Base-by-base conservation (phyloP, 2,113 vertebrate species). In the Penelope pileata region DNA sequence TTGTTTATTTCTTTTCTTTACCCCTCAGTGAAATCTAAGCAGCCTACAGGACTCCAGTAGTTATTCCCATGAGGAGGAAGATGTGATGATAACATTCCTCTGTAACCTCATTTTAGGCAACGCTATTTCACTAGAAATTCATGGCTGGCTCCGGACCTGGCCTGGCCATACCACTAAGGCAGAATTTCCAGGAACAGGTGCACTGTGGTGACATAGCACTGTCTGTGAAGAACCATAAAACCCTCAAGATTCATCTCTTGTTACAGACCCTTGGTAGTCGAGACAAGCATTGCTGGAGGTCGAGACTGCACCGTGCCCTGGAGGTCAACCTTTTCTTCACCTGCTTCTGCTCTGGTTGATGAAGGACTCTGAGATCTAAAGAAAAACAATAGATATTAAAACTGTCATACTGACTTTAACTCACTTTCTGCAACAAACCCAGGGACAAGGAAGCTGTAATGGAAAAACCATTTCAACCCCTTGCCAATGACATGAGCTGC, bases 241-340 rank as follows among this genome's bases (percentile, higher is more conserved):
- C 42, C 42, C 19, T 63, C 45, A 26, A 32, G 60, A 68, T 81
- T 50, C 22, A n/a, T 47, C 60, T 45, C 51, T 21, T 32, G 47
- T 29, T 47, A 51, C 86, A 79, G 75, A 98, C 98, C 98, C 97
- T 97, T 97, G 56, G 95, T 97, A 53, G 97, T 97, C 45, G 98
- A 97, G 64, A 98, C 97, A 56, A 98, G 96, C 81, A 93, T 94
- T 2, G 96, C 95, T 59, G 96, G 80, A 68, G 91, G 75, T 34
- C 8, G 87, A 85, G 75, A 58, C 26, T 86, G 43, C 42, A 29
- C 29, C 29, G 14, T 29, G 53, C 32, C 50, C 67, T 86, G 87
- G 24, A 86, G 48, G 84, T 60, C n/a, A 70, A 36, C 23, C 8
- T 82, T 51, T 62, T 58, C 83, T 76, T 89, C 72, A 56, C 66